Evolutionary conservation across 2,113 vertebrate species (phyloP), one percentile per base, ranked within the genome.

Genomic region (Nanger granti): DNA sequence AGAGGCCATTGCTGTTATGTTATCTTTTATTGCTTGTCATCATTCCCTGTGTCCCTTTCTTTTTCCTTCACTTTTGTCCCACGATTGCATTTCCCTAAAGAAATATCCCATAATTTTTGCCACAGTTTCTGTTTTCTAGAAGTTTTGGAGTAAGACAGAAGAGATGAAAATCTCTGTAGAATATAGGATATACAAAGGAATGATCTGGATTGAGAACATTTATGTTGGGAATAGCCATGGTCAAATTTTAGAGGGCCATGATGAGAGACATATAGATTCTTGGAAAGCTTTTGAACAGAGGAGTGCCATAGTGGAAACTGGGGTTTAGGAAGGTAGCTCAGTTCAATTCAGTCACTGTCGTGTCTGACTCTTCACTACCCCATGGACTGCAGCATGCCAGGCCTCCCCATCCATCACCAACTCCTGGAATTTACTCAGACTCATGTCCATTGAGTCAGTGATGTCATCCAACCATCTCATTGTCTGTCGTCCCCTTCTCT

Each of bases 101-200:
- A 34, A 94, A 73, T 34, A 26, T 2, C 12, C 4, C 57, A 13
- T 52, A 82, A 76, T 54, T 11, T 91, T 94, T 92, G 52, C 8
- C 22, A 76, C 47, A 37, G 29, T 59, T 96, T 97, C 34, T 49
- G 37, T 84, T 90, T 97, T 93, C 76, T 95, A 91, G 91, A 94
- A 94, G 20, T 87, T 11, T 89, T 85, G 26, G 66, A 93, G 10
- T 49, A 82, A 85, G 37, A 87, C 26, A 80, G 60, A 93, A 83
- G 62, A 93, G 69, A 69, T 14, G 41, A 29, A 34, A 37, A 41
- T 84, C 47, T 86, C 87, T 95, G 26, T 62, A 93, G 47, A 87
- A 4, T 96, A 54, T 29, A 87, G n/a, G 41, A 41, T 54, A 66
- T 69, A 41, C 44, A 85, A 95, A 82, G n/a, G 12, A 87, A 76